Conservation (phyloP, 2,797 vertebrate species). For the Peromyscus eremicus region DNA sequence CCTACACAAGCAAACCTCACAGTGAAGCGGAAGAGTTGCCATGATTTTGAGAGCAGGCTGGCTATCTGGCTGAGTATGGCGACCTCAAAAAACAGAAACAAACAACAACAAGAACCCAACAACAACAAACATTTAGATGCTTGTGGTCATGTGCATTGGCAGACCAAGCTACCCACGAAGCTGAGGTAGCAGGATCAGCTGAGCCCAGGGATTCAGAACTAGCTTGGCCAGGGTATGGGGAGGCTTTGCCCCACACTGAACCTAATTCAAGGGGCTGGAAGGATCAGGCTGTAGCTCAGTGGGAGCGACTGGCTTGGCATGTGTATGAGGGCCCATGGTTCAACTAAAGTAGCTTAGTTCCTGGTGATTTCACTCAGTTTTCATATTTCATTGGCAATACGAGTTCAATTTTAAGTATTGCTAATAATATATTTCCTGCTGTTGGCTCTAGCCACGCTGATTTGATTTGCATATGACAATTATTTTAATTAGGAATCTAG, state of each 20-base stretch:
- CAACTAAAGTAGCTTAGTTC: not conserved
- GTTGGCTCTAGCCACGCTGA: not conserved
- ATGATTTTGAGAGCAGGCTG: not conserved
- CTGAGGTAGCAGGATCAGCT: not conserved
- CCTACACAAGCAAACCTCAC: accelerated
- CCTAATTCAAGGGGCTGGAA: not conserved
- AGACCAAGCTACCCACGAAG: not conserved
- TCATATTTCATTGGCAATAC: constrained; percentile 3
- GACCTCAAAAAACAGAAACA: not conserved
- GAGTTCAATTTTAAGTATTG: not conserved
- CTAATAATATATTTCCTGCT: not conserved
- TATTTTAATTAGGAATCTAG: constrained; percentile 28
- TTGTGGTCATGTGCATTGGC: not conserved
- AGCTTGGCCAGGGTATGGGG: not conserved
- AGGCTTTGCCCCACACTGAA: not conserved
- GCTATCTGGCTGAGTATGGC: not conserved
- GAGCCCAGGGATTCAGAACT: not conserved
- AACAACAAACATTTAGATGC: not conserved
- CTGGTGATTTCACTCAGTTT: constrained; percentile 15
- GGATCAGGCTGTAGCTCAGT: not conserved
- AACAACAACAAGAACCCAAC: not conserved
- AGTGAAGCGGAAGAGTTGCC: not conserved
- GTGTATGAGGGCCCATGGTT: not conserved
- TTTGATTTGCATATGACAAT: constrained; percentile 44
- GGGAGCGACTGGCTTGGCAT: not conserved